A percentile compares a stretch with the other conserved stretches of the same genome.
phyloP scores from a whole-genome alignment of 2,888 invertebrate species.

The Sinhomidia bicolor region DNA sequence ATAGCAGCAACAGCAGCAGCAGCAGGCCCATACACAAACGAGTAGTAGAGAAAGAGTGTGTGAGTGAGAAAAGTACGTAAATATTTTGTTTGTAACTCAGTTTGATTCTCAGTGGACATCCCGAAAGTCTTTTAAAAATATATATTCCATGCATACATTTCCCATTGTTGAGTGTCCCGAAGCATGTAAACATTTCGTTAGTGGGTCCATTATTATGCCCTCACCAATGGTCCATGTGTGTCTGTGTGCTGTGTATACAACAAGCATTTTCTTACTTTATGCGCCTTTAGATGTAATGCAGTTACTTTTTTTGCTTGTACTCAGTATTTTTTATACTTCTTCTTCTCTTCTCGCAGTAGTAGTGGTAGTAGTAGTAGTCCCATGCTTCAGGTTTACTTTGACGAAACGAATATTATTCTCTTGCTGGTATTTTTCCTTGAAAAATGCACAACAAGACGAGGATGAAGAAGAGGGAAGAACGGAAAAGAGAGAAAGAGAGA shows the following conservation, averaged over 20 bases:
- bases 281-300: neutral
- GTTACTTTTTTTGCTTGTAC: conserved; percentile 46
- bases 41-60: neutral
- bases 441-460: conserved; percentile 2
- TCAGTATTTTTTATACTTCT: too few species aligned
- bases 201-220: neutral
- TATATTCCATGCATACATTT: conserved; percentile 47
- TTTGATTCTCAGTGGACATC: conserved; percentile 65
- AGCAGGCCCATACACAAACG: neutral
- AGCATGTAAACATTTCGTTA: conserved; percentile 63
- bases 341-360: too few species aligned
- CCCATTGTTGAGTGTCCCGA: conserved; percentile 46
- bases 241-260: too few species aligned
- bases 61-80: neutral
- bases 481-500: too few species aligned
- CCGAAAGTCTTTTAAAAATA: conserved; percentile 50
- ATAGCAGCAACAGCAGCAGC: too few species aligned
- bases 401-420: conserved; percentile 57
- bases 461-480: too few species aligned
- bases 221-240: neutral
- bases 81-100: conserved; percentile 59
- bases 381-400: conserved; percentile 40
- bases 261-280: neutral
- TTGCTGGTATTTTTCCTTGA: conserved; percentile 49
- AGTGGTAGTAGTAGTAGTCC: neutral